A percentile compares a stretch with the other conserved stretches of the same genome.
These are phyloP conservation scores for Proteles cristata DNA, from an alignment of 2,113 vertebrate species.

Conservation along the genomic window DNA sequence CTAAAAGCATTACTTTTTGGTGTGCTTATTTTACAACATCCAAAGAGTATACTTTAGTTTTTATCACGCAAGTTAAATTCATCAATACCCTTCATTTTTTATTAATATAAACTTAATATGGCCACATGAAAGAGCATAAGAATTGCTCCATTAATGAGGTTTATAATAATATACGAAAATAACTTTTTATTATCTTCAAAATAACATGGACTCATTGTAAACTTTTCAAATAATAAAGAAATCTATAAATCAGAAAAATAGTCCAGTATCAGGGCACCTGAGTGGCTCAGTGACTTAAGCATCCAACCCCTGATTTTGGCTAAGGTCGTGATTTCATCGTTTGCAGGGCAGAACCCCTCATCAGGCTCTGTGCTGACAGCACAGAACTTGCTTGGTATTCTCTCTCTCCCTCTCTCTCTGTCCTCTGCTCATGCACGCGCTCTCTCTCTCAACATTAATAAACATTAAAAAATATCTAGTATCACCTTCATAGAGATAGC, in stretches of 20 bases:
- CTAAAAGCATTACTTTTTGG: neutral
- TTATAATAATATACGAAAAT: constrained; percentile 1
- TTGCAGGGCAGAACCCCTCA: too few species aligned
- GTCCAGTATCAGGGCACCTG: neutral
- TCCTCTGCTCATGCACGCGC: fast-evolving
- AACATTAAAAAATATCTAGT: neutral
- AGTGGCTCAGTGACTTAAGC: too few species aligned
- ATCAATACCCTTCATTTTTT: neutral
- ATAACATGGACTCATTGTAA: neutral
- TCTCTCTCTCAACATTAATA: too few species aligned
- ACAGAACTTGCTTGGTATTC: too few species aligned
- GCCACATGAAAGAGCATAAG: neutral
- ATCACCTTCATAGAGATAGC: neutral
- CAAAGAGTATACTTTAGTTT: neutral
- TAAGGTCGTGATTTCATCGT: too few species aligned
- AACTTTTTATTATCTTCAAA: neutral
- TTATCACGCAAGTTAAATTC: neutral
- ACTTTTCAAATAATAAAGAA: neutral
- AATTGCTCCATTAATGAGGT: neutral
- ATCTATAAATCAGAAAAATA: neutral
- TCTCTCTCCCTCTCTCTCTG: too few species aligned
- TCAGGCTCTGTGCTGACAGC: too few species aligned
- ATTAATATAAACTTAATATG: neutral
- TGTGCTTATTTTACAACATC: neutral
- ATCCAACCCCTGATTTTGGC: too few species aligned